Percentiles rank a stretch among this genome's conserved stretches.
Conservation (phyloP, 64 coral and sea anemone species). For the Catalaphyllia jardinei region DNA sequence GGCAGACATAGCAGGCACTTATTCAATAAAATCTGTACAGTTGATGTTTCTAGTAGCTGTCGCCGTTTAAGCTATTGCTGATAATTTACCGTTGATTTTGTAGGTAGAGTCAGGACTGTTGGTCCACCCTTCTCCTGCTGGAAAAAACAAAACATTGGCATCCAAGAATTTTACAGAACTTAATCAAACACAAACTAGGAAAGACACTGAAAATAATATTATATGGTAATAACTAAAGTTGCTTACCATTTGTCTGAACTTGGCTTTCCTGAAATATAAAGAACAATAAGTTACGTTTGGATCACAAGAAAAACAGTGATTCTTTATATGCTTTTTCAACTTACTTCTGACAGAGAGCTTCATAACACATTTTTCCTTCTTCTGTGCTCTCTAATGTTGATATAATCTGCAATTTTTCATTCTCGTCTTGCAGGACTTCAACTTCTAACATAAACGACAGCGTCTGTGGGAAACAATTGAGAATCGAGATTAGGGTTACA, state of each 20-base stretch:
- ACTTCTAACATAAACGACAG: constrained; percentile 93
- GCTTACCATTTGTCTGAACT: constrained; percentile 88
- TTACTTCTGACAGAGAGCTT: constrained; percentile 95
- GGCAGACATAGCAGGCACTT: no score
- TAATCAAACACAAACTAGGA: neutral
- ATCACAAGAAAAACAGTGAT: neutral
- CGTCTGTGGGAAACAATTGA: constrained; percentile 45
- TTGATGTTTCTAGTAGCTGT: neutral
- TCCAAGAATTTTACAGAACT: neutral
- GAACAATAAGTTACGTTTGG: neutral
- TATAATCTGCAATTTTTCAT: constrained; percentile 94
- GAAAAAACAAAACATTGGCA: neutral
- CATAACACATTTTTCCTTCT: constrained; percentile 83
- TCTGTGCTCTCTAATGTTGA: constrained; percentile 94
- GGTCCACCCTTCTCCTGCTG: constrained; percentile 92
- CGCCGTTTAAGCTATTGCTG: neutral
- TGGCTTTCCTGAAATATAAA: constrained; percentile 61
- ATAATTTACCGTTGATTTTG: constrained; percentile 91
- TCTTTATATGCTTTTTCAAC: neutral
- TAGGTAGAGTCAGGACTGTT: constrained; percentile 88
- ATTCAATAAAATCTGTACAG: neutral
- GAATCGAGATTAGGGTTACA: no score
- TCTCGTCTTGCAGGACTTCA: constrained; percentile 90
- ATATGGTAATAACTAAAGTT: neutral
- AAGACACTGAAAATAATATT: no score